These are phyloP conservation scores for Melanerpes formicivorus DNA, from an alignment of 2,113 vertebrate genomes.

Conservation along the genomic window DNA sequence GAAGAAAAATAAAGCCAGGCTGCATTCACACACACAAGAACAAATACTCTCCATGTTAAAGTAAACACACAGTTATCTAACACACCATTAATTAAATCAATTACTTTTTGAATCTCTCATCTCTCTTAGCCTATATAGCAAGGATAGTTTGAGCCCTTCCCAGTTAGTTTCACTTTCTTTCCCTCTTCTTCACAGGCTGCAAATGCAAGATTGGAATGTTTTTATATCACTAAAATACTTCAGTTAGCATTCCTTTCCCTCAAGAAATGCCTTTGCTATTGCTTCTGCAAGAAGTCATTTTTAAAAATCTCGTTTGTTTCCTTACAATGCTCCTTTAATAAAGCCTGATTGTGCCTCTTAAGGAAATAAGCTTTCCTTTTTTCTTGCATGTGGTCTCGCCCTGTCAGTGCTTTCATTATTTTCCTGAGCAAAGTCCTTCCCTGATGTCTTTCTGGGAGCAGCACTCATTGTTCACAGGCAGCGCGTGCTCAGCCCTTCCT, in stretches of 20 bases:
- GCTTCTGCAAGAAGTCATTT: not conserved
- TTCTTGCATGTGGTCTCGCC: not conserved
- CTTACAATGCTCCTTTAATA: conserved; percentile 2
- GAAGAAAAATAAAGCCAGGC: not conserved
- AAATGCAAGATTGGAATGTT: not conserved
- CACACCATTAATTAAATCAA: not conserved
- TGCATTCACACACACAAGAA: not conserved
- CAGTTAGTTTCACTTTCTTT: conserved; percentile 41
- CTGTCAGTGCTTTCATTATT: not conserved
- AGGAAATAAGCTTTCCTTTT: not conserved
- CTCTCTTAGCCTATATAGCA: not conserved
- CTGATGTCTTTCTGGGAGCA: not conserved
- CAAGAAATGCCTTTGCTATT: not conserved
- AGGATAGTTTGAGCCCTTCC: not conserved
- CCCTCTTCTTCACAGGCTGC: not conserved
- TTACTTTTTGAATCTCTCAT: not conserved
- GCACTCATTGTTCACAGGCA: not conserved
- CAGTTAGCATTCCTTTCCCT: not conserved
- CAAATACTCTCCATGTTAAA: not conserved
- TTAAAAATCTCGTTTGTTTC: not conserved
- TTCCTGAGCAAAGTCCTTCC: not conserved
- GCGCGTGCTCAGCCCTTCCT: fast-evolving
- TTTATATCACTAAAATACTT: not conserved
- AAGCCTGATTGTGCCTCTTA: not conserved
- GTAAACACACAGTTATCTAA: not conserved